Percentiles rank a stretch among this genome's conserved stretches.
These are phyloP conservation scores for Copidosoma floridanum DNA, from an alignment of 1,140 invertebrate species.

Conservation along the genomic window DNA sequence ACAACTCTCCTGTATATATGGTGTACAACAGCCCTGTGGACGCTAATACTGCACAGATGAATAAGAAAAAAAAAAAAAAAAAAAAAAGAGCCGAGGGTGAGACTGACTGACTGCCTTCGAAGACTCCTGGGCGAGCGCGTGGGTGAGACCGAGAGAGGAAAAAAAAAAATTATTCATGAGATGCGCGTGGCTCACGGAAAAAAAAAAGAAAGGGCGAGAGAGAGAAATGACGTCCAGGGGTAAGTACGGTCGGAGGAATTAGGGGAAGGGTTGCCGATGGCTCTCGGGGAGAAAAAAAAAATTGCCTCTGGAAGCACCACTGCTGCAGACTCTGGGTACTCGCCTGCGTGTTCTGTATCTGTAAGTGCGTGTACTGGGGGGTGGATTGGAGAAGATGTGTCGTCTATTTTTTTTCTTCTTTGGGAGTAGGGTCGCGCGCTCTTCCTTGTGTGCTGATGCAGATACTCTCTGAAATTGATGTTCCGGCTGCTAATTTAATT, in stretches of 20 bases:
- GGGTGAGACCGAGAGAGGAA: neutral
- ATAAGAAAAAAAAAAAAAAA: constrained; percentile 8
- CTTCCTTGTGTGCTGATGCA: too few species aligned
- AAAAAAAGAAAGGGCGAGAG: neutral
- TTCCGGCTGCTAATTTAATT: too few species aligned
- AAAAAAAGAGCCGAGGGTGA: neutral
- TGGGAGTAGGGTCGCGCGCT: too few species aligned
- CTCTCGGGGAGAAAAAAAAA: neutral
- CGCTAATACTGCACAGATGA: neutral
- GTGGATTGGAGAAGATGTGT: too few species aligned
- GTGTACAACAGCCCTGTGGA: neutral
- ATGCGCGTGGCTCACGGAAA: constrained; percentile 1
- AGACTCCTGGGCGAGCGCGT: too few species aligned
- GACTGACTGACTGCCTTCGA: too few species aligned
- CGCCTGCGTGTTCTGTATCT: neutral
- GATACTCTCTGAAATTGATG: too few species aligned
- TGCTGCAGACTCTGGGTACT: too few species aligned
- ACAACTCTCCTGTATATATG: neutral
- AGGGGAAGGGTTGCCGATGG: constrained; percentile 7
- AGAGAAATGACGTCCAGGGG: neutral
- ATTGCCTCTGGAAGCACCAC: too few species aligned
- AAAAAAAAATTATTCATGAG: constrained; percentile 25
- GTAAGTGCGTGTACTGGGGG: too few species aligned
- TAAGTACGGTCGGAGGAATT: too few species aligned
- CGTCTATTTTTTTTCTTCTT: too few species aligned